These are phyloP conservation scores for Hetaerina titia DNA, from an alignment of 2,888 invertebrate species.

Conservation along the genomic window DNA sequence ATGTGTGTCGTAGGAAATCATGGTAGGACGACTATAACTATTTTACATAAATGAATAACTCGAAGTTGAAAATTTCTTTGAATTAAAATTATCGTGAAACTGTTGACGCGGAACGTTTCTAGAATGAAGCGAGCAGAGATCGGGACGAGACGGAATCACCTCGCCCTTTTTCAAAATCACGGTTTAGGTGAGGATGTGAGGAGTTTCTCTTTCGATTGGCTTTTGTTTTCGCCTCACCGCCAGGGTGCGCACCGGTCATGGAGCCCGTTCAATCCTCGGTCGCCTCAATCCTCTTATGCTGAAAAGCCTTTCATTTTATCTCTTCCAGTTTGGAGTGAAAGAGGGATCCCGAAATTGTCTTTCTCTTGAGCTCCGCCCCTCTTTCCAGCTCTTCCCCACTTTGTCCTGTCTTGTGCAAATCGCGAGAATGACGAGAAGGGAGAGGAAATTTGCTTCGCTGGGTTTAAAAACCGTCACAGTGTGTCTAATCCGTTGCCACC, in stretches of 20 bases:
- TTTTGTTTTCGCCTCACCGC: neutral
- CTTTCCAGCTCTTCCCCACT: neutral
- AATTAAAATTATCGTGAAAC: neutral
- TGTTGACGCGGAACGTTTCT: neutral
- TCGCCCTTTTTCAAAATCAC: neutral
- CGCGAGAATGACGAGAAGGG: neutral
- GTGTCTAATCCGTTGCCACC: neutral
- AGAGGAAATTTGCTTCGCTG: neutral
- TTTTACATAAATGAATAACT: neutral
- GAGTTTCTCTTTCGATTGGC: neutral
- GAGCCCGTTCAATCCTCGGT: neutral
- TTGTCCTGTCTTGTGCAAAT: neutral
- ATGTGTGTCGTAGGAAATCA: too few species aligned
- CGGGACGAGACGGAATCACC: neutral
- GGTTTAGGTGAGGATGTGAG: neutral
- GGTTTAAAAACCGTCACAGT: neutral
- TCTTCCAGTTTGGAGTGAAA: neutral
- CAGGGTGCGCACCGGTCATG: neutral
- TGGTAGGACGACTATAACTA: neutral
- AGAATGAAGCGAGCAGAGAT: neutral
- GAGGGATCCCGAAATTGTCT: neutral
- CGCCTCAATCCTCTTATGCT: slow-evolving; percentile 16
- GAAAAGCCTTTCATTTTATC: slow-evolving; percentile 27
- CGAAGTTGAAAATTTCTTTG: neutral
- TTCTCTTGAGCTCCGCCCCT: neutral